phyloP scores from a whole-genome alignment of 2,888 invertebrate species.

The Andrena minutula region DNA sequence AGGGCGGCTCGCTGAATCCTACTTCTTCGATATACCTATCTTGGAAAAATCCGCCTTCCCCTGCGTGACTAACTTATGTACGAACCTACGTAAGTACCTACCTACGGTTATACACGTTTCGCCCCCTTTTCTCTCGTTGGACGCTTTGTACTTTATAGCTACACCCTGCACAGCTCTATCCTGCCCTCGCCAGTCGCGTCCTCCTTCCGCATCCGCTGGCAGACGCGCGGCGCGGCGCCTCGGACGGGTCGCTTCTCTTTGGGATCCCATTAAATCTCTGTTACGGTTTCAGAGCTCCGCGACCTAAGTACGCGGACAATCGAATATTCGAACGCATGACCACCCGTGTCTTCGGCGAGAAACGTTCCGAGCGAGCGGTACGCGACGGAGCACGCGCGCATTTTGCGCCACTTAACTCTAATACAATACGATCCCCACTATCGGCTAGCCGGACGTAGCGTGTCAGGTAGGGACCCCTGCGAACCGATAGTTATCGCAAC shows the following conservation, averaged over 20 bases:
- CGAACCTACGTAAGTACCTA: constrained; percentile 2
- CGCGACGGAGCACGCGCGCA: constrained; percentile 21
- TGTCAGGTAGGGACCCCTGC: constrained; percentile 60
- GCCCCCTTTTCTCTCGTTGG: background rate
- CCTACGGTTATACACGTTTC: background rate
- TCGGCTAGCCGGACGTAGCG: constrained; percentile 62
- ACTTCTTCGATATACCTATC: constrained; percentile 71
- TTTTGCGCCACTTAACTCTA: constrained; percentile 36
- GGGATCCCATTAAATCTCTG: too few relatives aligned
- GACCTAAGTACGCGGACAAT: background rate
- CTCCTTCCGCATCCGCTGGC: too few relatives aligned
- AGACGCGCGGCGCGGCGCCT: too few relatives aligned
- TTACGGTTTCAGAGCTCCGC: background rate
- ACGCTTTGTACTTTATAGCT: background rate
- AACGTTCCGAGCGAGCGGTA: constrained; percentile 10
- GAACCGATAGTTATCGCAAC: constrained; percentile 63
- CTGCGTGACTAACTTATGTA: constrained; percentile 28
- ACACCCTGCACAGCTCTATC: background rate
- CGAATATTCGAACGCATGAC: background rate
- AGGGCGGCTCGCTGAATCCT: constrained; percentile 58
- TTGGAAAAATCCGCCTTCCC: constrained; percentile 59
- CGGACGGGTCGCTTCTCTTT: too few relatives aligned
- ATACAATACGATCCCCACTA: constrained; percentile 30
- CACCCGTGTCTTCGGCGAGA: constrained; percentile 16
- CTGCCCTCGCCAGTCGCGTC: background rate